Evolutionary conservation across 1,140 invertebrate species (phyloP).

Genomic region (Belonocnema kinseyi): DNA sequence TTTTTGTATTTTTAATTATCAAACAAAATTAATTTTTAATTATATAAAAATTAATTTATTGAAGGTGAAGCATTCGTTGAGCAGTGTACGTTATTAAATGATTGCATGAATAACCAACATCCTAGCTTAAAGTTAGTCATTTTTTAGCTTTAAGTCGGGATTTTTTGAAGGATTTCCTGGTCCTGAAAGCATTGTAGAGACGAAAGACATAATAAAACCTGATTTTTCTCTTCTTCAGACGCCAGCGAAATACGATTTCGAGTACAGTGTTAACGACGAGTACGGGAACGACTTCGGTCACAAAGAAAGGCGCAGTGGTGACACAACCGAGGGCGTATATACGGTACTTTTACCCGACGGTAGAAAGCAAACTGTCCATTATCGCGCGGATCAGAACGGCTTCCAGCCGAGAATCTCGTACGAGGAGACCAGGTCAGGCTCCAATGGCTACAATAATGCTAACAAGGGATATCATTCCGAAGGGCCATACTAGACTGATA

Average conservation of each 20-base stretch:
- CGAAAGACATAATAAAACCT: neutral
- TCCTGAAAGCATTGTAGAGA: neutral
- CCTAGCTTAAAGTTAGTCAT: neutral
- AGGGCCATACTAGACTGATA: constrained; percentile 10
- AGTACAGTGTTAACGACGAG: constrained; percentile 84
- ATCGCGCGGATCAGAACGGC: constrained; percentile 85
- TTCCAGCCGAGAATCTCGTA: constrained; percentile 87
- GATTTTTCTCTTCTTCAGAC: constrained; percentile 64
- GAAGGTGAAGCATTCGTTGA: no score
- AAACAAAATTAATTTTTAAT: no score
- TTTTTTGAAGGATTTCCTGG: neutral
- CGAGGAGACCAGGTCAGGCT: constrained; percentile 63
- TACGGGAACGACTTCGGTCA: constrained; percentile 85
- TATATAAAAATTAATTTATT: no score
- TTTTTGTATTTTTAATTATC: no score
- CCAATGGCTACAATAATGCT: neutral
- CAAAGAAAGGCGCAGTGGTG: constrained; percentile 82
- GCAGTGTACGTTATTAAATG: no score
- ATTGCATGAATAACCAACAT: no score
- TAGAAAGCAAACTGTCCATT: constrained; percentile 86
- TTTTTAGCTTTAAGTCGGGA: neutral
- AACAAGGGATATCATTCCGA: neutral
- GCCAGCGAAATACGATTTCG: constrained; percentile 85
- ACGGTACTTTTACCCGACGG: constrained; percentile 86
- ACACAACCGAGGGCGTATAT: constrained; percentile 82